A percentile compares a stretch with the other conserved stretches of the same genome.
Conservation (phyloP, 1,140 invertebrate species). For the Aphaenogaster floridana region DNA sequence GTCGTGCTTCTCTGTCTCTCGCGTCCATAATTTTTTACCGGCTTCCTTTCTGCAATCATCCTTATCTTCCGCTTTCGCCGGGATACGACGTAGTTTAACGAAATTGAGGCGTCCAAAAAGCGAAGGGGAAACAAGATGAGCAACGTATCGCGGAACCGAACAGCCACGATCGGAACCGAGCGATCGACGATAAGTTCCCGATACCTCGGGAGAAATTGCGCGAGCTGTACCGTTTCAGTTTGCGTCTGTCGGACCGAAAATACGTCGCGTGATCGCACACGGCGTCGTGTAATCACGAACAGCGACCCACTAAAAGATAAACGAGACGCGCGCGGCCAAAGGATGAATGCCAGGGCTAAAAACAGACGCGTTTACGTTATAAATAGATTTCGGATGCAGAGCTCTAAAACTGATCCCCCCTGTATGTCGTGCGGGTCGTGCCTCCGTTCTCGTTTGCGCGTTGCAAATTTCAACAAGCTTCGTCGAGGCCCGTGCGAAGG, state of each 20-base stretch:
- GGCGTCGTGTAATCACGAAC: background rate
- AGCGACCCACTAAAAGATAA: constrained; percentile 8
- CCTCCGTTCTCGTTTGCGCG: constrained; percentile 12
- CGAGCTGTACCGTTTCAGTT: background rate
- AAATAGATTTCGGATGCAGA: constrained; percentile 49
- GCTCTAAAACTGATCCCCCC: background rate
- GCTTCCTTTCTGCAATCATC: constrained; percentile 29
- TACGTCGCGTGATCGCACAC: background rate
- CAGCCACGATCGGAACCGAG: background rate
- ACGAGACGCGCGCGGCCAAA: background rate
- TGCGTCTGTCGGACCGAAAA: background rate
- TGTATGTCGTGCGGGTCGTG: background rate
- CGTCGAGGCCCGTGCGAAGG: background rate
- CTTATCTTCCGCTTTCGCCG: background rate
- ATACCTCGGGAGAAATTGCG: constrained; percentile 10
- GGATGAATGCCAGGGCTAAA: constrained; percentile 1
- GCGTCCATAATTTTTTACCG: constrained; percentile 58
- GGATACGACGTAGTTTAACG: constrained; percentile 24
- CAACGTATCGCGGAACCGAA: constrained; percentile 15
- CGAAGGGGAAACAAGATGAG: background rate
- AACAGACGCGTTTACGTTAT: constrained; percentile 38
- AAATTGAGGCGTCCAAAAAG: constrained; percentile 47
- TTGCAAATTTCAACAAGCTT: constrained; percentile 27
- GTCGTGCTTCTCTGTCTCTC: constrained; percentile 28
- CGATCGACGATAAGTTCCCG: constrained; percentile 26